Evolutionary conservation across 1,140 invertebrate species (phyloP).

Genomic region (Cryptotermes secundus): DNA sequence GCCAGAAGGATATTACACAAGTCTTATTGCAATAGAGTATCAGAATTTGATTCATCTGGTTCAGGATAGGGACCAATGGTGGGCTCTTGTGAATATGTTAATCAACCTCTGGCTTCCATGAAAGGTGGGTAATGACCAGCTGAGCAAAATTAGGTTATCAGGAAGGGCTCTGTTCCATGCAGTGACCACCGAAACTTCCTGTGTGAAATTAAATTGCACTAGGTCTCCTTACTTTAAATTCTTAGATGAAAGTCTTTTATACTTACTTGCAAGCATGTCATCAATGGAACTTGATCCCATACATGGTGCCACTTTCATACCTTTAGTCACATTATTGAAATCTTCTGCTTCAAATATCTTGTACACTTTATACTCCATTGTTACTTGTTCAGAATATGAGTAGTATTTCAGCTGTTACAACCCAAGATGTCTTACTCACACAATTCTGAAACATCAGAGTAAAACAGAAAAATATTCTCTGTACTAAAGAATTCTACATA

Average conservation of each 20-base stretch:
- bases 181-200: no score
- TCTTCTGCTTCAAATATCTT: constrained; percentile 57
- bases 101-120: no score
- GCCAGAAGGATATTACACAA: no score
- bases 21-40: no score
- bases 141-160: no score
- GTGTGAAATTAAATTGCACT: no score
- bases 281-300: constrained; percentile 49
- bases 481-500: constrained; percentile 28
- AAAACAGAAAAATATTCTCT: constrained; percentile 15
- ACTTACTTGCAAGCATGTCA: background rate
- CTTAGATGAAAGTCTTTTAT: background rate
- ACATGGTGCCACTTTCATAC: constrained; percentile 59
- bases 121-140: no score
- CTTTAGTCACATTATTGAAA: constrained; percentile 54
- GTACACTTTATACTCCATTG: constrained; percentile 48
- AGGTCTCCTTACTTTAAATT: no score
- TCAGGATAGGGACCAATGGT: no score
- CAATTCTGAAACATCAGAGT: background rate
- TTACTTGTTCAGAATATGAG: constrained; percentile 7
- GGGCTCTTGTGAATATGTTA: no score
- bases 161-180: no score
- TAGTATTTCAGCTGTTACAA: background rate
- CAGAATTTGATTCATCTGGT: no score
- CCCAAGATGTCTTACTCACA: background rate